Conservation (phyloP, 2,888 invertebrate species). For the Melanophora roralis region DNA sequence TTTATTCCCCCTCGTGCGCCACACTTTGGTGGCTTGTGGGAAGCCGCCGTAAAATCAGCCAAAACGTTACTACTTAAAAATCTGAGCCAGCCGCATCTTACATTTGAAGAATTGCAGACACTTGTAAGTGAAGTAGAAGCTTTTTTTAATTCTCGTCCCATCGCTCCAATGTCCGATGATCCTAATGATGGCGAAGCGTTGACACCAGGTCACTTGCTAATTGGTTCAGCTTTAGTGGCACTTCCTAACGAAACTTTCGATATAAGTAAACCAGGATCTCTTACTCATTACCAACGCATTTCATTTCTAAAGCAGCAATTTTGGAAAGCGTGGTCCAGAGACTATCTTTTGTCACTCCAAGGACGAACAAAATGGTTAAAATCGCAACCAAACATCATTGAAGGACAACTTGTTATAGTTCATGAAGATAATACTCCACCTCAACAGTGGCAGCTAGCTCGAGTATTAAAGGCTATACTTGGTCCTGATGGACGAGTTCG, state of each 20-base stretch:
- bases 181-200: conserved; percentile 54
- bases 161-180: conserved; percentile 55
- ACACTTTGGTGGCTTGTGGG: conserved; percentile 12
- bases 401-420: conserved; percentile 51
- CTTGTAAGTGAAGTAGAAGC: background rate
- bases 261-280: background rate
- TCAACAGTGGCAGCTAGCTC: conserved; percentile 48
- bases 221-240: conserved; percentile 47
- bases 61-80: conserved; percentile 3
- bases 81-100: background rate
- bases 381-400: conserved; percentile 22
- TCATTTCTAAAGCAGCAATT: conserved; percentile 53
- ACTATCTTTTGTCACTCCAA: conserved; percentile 43
- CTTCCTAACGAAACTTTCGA: conserved; percentile 23
- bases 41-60: conserved; percentile 9
- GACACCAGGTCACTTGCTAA: conserved; percentile 56
- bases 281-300: conserved; percentile 46
- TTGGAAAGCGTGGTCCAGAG: conserved; percentile 41
- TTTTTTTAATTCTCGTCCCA: conserved; percentile 27
- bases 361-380: conserved; percentile 42
- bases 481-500: conserved; percentile 45
- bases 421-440: conserved; percentile 58
- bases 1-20: conserved; percentile 9
- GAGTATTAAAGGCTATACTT: conserved; percentile 15
- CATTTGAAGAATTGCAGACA: background rate